Conservation (phyloP, 2,888 invertebrate genomes). For the Polydrusus tereticollis region DNA sequence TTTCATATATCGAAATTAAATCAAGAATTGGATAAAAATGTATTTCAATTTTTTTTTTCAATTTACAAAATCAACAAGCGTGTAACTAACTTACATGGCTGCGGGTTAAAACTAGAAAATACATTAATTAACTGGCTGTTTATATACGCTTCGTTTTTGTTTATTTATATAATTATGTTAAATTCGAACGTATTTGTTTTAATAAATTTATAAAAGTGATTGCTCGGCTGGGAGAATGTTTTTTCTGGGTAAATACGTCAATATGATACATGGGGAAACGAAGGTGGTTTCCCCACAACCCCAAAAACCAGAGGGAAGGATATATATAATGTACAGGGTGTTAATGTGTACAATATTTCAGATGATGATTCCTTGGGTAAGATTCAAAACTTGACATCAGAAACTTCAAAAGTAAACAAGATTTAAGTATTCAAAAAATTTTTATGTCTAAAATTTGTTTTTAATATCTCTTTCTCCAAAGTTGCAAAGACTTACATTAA, state of each 20-base stretch:
- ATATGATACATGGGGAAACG: neutral
- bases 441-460: too few relatives aligned
- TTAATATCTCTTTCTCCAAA: too few relatives aligned
- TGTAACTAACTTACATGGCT: constrained; percentile 7
- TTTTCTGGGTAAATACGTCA: constrained; percentile 1
- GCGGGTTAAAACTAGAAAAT: constrained; percentile 9
- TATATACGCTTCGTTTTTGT: constrained; percentile 5
- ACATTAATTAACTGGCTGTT: constrained; percentile 7
- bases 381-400: too few relatives aligned
- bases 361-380: too few relatives aligned
- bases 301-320: too few relatives aligned
- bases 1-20: neutral
- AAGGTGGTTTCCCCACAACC: too few relatives aligned
- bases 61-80: constrained; percentile 6
- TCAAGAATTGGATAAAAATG: neutral
- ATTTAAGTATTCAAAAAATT: too few relatives aligned
- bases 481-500: constrained; percentile 15
- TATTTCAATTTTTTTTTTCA: neutral
- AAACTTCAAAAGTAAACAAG: too few relatives aligned
- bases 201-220: constrained; percentile 13
- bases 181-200: constrained; percentile 2
- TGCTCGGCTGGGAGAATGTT: neutral
- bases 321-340: too few relatives aligned
- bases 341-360: too few relatives aligned
- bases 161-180: constrained; percentile 18